Conservation (phyloP, 2,113 vertebrate genomes). For the Heterotis niloticus region DNA sequence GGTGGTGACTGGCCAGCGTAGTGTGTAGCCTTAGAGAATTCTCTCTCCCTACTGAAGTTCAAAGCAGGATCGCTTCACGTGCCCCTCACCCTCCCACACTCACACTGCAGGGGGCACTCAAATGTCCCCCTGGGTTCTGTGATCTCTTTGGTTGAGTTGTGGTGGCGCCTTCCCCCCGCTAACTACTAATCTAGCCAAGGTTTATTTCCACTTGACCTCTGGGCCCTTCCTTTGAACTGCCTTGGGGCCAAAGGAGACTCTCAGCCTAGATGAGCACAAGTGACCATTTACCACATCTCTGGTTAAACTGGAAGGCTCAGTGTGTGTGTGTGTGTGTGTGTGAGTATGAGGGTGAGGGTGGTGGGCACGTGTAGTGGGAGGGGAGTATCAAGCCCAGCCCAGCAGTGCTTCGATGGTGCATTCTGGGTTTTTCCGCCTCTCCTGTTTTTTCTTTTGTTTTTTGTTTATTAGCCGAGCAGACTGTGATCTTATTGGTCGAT, state of each 20-base stretch:
- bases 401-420: conserved; percentile 61
- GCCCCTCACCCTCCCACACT: neutral
- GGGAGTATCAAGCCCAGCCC: conserved; percentile 46
- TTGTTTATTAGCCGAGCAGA: conserved; percentile 71
- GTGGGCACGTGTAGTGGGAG: conserved; percentile 23
- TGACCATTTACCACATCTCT: neutral
- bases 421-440: conserved; percentile 68
- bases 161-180: neutral
- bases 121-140: neutral
- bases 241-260: neutral
- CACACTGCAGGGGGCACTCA: neutral
- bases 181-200: neutral
- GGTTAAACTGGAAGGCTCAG: neutral
- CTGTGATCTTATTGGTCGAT: conserved; percentile 70
- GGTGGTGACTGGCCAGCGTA: neutral
- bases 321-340: neutral
- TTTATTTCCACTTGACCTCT: neutral
- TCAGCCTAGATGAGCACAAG: neutral
- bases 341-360: neutral
- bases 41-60: conserved; percentile 3
- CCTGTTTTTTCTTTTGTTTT: conserved; percentile 74
- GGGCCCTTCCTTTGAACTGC: neutral
- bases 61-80: neutral
- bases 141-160: neutral
- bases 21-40: conserved; percentile 17